Conservation (phyloP, 2,888 invertebrate species). For the Cheilosia variabilis region DNA sequence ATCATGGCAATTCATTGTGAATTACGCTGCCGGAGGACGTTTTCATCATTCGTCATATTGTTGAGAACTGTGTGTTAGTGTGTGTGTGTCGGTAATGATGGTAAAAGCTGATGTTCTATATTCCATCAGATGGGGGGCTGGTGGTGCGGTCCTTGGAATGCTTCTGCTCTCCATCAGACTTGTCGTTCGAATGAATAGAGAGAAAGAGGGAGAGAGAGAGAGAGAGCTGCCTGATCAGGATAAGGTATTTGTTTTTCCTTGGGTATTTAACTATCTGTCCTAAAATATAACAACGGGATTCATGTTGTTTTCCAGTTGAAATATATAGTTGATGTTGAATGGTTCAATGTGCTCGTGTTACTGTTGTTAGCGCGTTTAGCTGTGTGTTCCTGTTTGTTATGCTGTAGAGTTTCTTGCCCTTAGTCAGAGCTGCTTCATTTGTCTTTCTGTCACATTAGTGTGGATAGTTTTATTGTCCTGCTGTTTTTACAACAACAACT, state of each 20-base stretch:
- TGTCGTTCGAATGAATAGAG: constrained; percentile 68
- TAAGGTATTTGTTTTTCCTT: constrained; percentile 66
- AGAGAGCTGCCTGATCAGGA: constrained; percentile 54
- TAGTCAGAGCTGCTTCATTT: constrained; percentile 34
- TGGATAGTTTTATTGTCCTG: constrained; percentile 49
- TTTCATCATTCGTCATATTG: constrained; percentile 76
- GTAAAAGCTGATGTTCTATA: constrained; percentile 69
- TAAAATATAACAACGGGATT: constrained; percentile 57
- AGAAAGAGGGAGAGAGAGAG: neutral
- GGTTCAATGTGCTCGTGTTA: constrained; percentile 17
- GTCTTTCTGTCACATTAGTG: constrained; percentile 61
- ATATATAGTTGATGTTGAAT: neutral
- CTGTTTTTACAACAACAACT: constrained; percentile 17
- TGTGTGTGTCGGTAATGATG: constrained; percentile 67
- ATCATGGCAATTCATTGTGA: constrained; percentile 76
- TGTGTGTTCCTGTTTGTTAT: neutral
- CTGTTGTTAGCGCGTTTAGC: neutral
- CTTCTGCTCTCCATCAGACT: constrained; percentile 60
- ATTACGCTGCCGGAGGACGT: constrained; percentile 75
- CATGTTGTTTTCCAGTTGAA: constrained; percentile 29
- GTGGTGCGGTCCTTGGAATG: constrained; percentile 14
- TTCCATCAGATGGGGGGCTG: constrained; percentile 40
- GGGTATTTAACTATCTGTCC: constrained; percentile 59
- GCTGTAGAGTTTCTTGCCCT: constrained; percentile 16
- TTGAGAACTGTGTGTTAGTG: constrained; percentile 41